phyloP scores from a whole-genome alignment of 2,113 vertebrate genomes.

The Pantherophis guttatus region DNA sequence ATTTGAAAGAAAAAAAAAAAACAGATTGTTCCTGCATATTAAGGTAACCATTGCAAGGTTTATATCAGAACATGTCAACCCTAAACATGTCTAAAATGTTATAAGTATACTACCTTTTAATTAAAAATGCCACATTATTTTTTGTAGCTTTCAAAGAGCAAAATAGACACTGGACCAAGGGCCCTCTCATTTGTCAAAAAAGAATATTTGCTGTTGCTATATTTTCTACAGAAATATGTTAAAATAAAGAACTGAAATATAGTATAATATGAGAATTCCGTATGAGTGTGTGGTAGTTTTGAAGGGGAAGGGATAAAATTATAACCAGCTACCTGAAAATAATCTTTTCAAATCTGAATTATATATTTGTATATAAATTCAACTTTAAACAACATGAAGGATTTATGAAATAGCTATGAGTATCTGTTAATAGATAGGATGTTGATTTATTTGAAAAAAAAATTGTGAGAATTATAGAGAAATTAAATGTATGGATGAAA shows the following conservation, averaged over 20 bases:
- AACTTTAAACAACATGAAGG: not conserved
- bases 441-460: not conserved
- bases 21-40: conserved; percentile 12
- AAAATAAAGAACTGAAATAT: not conserved
- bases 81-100: conserved; percentile 22
- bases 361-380: not conserved
- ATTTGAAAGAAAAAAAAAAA: conserved; percentile 37
- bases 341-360: not conserved
- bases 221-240: not conserved
- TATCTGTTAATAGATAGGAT: not conserved
- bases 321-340: not conserved
- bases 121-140: conserved; percentile 32
- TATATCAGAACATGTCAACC: conserved; percentile 33
- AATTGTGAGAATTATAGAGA: not conserved
- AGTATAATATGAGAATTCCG: not conserved
- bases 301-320: not conserved
- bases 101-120: conserved; percentile 27
- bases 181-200: not conserved
- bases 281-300: not conserved
- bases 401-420: not conserved
- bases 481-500: not conserved
- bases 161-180: not conserved
- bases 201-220: not conserved
- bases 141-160: not conserved
- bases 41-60: conserved; percentile 35